A percentile compares a stretch with the other conserved stretches of the same genome.
These are phyloP conservation scores for Odontomyia ornata DNA, from an alignment of 2,888 invertebrate genomes.

Conservation along the genomic window DNA sequence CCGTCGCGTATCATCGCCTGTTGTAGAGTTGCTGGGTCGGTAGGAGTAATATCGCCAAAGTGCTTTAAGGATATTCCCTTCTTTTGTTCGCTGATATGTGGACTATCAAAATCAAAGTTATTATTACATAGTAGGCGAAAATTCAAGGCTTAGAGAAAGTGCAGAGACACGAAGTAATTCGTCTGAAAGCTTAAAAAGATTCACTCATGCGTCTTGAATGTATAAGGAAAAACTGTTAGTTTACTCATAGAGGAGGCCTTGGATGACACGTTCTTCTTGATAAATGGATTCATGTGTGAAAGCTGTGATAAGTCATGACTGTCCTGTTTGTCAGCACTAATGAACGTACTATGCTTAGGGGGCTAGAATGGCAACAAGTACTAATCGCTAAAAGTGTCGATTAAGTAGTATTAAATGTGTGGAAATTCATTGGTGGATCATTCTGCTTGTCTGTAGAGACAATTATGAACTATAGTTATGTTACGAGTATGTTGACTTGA, in stretches of 20 bases:
- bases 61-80: not conserved
- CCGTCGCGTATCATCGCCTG: not conserved
- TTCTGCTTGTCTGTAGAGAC: too few relatives aligned
- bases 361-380: not conserved
- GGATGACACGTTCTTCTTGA: not conserved
- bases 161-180: not conserved
- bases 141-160: not conserved
- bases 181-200: conserved; percentile 29
- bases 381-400: too few relatives aligned
- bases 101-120: conserved; percentile 1
- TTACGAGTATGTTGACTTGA: too few relatives aligned
- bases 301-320: conserved; percentile 2
- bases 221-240: not conserved
- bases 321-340: not conserved
- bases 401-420: too few relatives aligned
- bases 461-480: too few relatives aligned
- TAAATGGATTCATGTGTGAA: not conserved
- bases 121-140: not conserved
- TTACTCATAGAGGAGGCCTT: not conserved
- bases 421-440: too few relatives aligned
- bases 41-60: not conserved
- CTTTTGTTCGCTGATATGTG: not conserved
- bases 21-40: not conserved
- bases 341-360: not conserved
- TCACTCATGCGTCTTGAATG: conserved; percentile 27